Percentiles rank a stretch among this genome's conserved stretches.
phyloP scores from a whole-genome alignment of 2,888 invertebrate genomes.

The Acrobasis suavella region DNA sequence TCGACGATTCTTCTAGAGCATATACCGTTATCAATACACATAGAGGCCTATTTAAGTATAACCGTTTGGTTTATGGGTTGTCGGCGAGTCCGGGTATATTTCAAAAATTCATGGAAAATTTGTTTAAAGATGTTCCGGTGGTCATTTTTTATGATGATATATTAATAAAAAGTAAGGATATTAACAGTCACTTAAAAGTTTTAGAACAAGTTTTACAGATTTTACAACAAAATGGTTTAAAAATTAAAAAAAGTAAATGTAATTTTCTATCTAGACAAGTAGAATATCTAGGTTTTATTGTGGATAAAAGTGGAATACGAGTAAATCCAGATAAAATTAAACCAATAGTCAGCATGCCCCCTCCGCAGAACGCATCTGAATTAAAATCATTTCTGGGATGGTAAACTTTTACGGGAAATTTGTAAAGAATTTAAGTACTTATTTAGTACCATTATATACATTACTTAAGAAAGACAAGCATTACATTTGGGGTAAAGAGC shows the following conservation, averaged over 20 bases:
- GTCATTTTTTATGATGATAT: neutral
- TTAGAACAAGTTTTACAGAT: neutral
- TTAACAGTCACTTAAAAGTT: neutral
- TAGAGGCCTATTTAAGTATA: constrained; percentile 20
- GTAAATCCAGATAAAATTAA: neutral
- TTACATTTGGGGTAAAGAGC: no score
- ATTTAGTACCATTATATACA: constrained; percentile 26
- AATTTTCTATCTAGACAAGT: constrained; percentile 9
- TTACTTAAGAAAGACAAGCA: constrained; percentile 22
- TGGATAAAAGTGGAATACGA: constrained; percentile 7
- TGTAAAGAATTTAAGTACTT: constrained; percentile 28
- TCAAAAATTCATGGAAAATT: constrained; percentile 2
- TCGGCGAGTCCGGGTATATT: constrained; percentile 12
- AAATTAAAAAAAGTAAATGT: constrained; percentile 23
- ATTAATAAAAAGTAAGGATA: neutral
- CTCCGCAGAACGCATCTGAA: constrained; percentile 25
- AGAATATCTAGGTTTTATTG: constrained; percentile 18
- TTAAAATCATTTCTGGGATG: constrained; percentile 31
- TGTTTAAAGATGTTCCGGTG: neutral
- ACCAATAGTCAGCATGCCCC: constrained; percentile 18
- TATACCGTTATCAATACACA: constrained; percentile 19
- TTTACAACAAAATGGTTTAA: constrained; percentile 17
- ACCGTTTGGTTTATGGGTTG: constrained; percentile 15
- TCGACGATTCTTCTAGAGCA: neutral
- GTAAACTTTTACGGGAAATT: constrained; percentile 32